Base-by-base conservation (phyloP, 2,888 invertebrate species). In the Oligia strigilis region DNA sequence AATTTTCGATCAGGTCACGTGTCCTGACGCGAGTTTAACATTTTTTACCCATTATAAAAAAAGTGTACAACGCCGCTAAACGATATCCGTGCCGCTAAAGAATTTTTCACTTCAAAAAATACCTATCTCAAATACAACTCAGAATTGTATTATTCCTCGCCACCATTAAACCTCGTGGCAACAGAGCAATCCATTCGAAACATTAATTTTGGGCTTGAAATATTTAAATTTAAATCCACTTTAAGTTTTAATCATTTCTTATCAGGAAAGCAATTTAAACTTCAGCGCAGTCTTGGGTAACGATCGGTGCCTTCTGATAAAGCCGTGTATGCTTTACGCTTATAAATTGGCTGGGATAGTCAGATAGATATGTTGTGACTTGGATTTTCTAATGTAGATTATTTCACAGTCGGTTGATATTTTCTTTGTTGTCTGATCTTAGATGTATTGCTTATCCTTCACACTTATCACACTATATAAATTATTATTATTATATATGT, bases 211-310 rank as follows among this genome's bases (percentile, higher is more conserved):
- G 29, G 72, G 73, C 77, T 58, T 73, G 71, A 66, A 84, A 81
- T 85, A 75, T 85, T 83, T 77, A 86, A 86, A 83, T 86, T 75
- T 80, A 82, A 86, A 84, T 76, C 82, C 70, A 85, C 69, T 83
- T 82, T 66, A 72, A 85, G 66, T 76, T 85, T 60, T 75, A 82
- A 85, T 85, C 74, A 85, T 85, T 86, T 86, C 85, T 85, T 85
- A 85, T 85, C 86, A 75, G 72, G 58, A 83, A 85, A 83, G 83
- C 75, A 85, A 85, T 85, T 85, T 86, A 80, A 85, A 85, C 86
- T 85, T 85, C 40, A 76, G 14, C 62, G 49, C 83, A 73, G 70
- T 76, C 76, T 84, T 67, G 83, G 72, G 74, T 84, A 84, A 78
- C 70, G 84, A 84, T 84, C 78, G 85, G 82, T 17, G 70, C 67